These are phyloP conservation scores for Eudyptes chrysolophus DNA, from an alignment of 2,113 vertebrate genomes.

Conservation along the genomic window DNA sequence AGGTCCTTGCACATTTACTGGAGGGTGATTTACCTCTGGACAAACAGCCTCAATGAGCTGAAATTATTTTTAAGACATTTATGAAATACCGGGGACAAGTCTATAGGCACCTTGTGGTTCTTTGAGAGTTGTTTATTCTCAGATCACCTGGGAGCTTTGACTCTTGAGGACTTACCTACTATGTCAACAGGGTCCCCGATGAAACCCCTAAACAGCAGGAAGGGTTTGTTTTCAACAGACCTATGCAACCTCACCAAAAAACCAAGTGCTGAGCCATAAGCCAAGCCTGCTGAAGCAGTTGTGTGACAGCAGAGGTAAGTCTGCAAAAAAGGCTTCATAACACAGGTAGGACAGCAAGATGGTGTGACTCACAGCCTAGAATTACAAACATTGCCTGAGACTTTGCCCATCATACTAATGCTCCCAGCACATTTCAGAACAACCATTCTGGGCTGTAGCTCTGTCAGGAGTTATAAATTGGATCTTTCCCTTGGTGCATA, in stretches of 20 bases:
- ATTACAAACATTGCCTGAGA: neutral
- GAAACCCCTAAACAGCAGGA: neutral
- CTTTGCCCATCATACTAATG: neutral
- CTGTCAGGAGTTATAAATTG: neutral
- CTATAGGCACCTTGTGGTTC: neutral
- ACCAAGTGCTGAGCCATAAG: rapidly evolving
- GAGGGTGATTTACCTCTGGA: neutral
- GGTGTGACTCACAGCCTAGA: neutral
- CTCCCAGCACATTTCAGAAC: neutral
- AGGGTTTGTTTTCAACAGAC: neutral
- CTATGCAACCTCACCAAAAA: neutral
- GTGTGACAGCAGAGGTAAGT: neutral
- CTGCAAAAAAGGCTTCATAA: neutral
- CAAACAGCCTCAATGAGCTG: neutral
- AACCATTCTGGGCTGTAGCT: neutral
- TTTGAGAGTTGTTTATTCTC: neutral
- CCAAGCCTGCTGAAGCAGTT: neutral
- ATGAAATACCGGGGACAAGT: neutral
- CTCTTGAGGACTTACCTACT: neutral
- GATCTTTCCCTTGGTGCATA: neutral
- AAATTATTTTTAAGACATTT: neutral
- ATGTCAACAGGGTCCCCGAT: neutral
- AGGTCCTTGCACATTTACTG: neutral
- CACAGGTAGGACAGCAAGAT: neutral
- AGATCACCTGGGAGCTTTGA: neutral